Conservation (phyloP, 1,140 invertebrate genomes). For the Calycopis cecrops region DNA sequence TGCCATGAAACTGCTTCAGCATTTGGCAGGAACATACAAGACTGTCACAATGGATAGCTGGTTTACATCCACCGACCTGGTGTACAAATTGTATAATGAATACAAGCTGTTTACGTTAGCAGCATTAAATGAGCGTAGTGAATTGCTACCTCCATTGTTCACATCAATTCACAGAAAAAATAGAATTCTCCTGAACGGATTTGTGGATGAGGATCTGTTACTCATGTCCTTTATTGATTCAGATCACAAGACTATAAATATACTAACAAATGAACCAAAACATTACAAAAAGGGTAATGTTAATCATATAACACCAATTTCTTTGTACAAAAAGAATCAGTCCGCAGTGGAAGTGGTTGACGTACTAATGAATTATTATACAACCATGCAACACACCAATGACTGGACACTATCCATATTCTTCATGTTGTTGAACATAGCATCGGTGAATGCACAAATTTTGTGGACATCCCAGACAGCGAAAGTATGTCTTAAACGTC, state of each 20-base stretch:
- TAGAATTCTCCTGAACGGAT: slow-evolving; percentile 48
- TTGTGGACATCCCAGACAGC: slow-evolving; percentile 45
- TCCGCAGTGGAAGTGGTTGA: slow-evolving; percentile 63
- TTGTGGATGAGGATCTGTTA: slow-evolving; percentile 45
- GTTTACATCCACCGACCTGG: slow-evolving; percentile 48
- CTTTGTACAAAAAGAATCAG: slow-evolving; percentile 60
- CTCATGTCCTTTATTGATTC: slow-evolving; percentile 47
- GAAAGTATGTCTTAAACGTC: slow-evolving; percentile 42
- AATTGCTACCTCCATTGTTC: slow-evolving; percentile 55
- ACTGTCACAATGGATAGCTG: slow-evolving; percentile 60
- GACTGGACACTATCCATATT: slow-evolving; percentile 74
- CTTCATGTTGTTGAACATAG: slow-evolving; percentile 71
- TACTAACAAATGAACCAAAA: slow-evolving; percentile 49
- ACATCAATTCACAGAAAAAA: slow-evolving; percentile 44
- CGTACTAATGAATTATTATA: slow-evolving; percentile 68
- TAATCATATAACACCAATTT: slow-evolving; percentile 38
- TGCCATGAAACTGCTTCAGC: slow-evolving; percentile 52
- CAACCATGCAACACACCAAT: slow-evolving; percentile 62
- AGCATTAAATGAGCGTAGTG: slow-evolving; percentile 45
- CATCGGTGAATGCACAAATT: slow-evolving; percentile 71
- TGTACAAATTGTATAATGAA: slow-evolving; percentile 47
- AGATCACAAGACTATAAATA: slow-evolving; percentile 41
- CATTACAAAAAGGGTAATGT: slow-evolving; percentile 45
- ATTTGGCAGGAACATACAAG: slow-evolving; percentile 53
- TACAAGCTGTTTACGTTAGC: slow-evolving; percentile 50